Percentiles rank a stretch among this genome's conserved stretches.
Conservation (phyloP, 2,113 vertebrate genomes). For the Lagenorhynchus albirostris region DNA sequence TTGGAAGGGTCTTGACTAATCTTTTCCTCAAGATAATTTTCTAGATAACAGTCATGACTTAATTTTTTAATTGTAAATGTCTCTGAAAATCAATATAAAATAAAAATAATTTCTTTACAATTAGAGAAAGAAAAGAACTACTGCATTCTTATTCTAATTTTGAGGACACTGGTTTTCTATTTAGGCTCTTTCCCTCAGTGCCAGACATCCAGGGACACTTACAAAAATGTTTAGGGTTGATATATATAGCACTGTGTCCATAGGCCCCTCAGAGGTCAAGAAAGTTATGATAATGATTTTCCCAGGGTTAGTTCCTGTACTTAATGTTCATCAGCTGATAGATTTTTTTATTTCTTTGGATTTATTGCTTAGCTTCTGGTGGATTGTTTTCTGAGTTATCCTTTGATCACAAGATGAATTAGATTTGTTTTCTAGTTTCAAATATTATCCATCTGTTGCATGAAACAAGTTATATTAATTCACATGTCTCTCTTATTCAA, state of each 20-base stretch:
- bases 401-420: constrained; percentile 43
- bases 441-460: constrained; percentile 41
- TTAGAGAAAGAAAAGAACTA: neutral
- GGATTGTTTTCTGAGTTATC: constrained; percentile 44
- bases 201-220: neutral
- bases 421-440: constrained; percentile 46
- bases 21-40: neutral
- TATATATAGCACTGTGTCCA: neutral
- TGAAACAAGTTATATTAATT: constrained; percentile 52
- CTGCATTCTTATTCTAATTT: neutral
- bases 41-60: neutral
- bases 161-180: neutral
- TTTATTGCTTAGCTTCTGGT: constrained; percentile 18
- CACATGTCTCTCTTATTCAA: neutral
- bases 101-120: neutral
- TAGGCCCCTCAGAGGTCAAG: neutral
- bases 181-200: neutral
- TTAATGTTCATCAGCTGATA: neutral
- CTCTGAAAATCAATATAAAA: neutral
- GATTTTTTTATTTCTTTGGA: constrained; percentile 5
- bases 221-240: neutral
- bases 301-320: neutral
- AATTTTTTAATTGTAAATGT: neutral
- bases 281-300: constrained; percentile 57
- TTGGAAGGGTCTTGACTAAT: neutral